Evolutionary conservation across 2,113 vertebrate genomes (phyloP), one percentile per base, ranked within the genome.

Genomic region (Trogon surrucura): DNA sequence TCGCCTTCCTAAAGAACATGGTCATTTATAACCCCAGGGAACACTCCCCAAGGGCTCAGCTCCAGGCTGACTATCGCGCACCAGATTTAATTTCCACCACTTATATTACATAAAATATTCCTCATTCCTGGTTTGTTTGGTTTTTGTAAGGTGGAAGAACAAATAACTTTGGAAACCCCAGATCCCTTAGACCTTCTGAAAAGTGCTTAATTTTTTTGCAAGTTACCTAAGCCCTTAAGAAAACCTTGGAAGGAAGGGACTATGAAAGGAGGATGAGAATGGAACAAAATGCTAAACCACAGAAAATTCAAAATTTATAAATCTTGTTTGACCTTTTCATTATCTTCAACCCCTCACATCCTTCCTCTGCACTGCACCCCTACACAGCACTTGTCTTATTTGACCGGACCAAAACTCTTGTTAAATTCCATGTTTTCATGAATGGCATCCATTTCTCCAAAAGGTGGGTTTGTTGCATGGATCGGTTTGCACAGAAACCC

Each of bases 281-380:
- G 12, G 25, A 56, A 72, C 3, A 62, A 69, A 83, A 41, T 1
- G 0, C 30, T 30, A 23, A 62, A 78, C 3, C 21, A 88, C 75
- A 66, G 17, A 77, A 79, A 90, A 86, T 88, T 19, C 5, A 67
- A 41, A 38, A 60, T 34, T 29, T 71, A 41, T 3, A 58, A 38
- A 45, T 30, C 30, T 73, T 36, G 2, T 38, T 80, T 60, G 26
- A 50, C 8, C 4, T 86, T 88, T 73, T 62, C 11, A n/a, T 45
- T 7, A n/a, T 32, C 48, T 58, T 78, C 48, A 74, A 38, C 5
- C 6, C 41, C 10, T 21, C 3, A 0, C 23, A 64, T 38, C 16
- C 13, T 16, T 50, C 20, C 56, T 21, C 17, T 57, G 45, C 14
- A 20, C 5, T 0, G 0, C 13, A 34, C 19, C 5, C 9, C n/a